Evolutionary conservation across 2,113 vertebrate species (phyloP).

Genomic region (Apistogramma diplotaenia): DNA sequence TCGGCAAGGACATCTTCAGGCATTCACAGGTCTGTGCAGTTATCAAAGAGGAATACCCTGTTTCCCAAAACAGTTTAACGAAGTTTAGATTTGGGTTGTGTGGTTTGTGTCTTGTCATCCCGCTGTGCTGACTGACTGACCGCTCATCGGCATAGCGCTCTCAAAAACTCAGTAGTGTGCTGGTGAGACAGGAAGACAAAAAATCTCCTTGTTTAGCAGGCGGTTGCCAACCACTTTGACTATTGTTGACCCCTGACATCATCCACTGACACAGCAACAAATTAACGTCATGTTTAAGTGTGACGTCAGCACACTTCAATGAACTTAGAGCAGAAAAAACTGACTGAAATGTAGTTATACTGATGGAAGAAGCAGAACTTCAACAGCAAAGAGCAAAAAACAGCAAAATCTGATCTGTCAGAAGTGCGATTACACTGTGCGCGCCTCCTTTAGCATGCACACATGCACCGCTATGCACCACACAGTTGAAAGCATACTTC

Average conservation of each 20-base stretch:
- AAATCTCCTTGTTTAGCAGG: background rate
- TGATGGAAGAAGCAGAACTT: background rate
- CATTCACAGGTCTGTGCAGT: constrained; percentile 84
- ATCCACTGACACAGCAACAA: background rate
- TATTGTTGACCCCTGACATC: background rate
- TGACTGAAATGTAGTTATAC: background rate
- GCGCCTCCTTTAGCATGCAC: background rate
- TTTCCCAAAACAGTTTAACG: background rate
- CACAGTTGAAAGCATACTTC: background rate
- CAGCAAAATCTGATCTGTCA: background rate
- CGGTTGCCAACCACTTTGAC: background rate
- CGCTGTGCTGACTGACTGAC: no score
- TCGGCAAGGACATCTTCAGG: constrained; percentile 93
- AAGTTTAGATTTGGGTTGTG: background rate
- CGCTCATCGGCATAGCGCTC: no score
- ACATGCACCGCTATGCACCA: background rate
- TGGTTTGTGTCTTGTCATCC: background rate
- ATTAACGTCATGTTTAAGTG: background rate
- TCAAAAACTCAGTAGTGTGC: no score
- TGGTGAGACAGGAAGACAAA: background rate
- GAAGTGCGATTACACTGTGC: background rate
- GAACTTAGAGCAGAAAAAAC: background rate
- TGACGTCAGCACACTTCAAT: background rate
- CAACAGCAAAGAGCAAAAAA: background rate
- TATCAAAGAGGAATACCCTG: no score